Conservation (phyloP, 2,113 vertebrate species). For the Scortum barcoo region DNA sequence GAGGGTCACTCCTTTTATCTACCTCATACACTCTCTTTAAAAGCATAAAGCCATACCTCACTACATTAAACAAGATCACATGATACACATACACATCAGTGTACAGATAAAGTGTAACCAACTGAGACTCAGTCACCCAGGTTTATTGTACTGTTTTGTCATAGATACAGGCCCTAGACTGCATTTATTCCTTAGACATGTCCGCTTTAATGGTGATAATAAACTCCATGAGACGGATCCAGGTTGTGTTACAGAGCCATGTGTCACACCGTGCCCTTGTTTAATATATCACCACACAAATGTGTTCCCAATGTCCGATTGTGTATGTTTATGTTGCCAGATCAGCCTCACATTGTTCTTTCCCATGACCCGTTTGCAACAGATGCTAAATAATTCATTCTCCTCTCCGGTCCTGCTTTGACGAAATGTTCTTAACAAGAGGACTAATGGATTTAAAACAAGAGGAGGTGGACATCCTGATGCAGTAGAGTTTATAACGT, state of each 20-base stretch:
- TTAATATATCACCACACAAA: conserved; percentile 39
- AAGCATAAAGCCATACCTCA: not conserved
- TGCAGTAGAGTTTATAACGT: not conserved
- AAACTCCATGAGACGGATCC: conserved; percentile 11
- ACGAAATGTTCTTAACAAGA: conserved; percentile 17
- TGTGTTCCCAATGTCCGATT: not conserved
- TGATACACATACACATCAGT: conserved; percentile 16
- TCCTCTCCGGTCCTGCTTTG: conserved; percentile 11
- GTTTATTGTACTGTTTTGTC: conserved; percentile 3
- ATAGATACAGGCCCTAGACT: not conserved
- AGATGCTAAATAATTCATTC: conserved; percentile 39
- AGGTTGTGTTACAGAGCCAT: conserved; percentile 11
- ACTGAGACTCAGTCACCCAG: not conserved
- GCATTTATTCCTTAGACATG: conserved; percentile 19
- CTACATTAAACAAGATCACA: not conserved
- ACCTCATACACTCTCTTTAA: conserved; percentile 16
- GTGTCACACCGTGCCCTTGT: conserved; percentile 9
- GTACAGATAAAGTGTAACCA: not conserved
- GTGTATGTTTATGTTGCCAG: conserved; percentile 27
- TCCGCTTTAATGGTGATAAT: conserved; percentile 13
- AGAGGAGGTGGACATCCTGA: not conserved
- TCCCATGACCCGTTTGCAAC: conserved; percentile 22
- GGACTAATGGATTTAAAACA: conserved; percentile 25
- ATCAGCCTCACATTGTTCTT: conserved; percentile 17
- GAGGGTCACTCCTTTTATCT: conserved; percentile 4